Base-by-base conservation (phyloP, 2,888 invertebrate species). In the Ellobium chinense region DNA sequence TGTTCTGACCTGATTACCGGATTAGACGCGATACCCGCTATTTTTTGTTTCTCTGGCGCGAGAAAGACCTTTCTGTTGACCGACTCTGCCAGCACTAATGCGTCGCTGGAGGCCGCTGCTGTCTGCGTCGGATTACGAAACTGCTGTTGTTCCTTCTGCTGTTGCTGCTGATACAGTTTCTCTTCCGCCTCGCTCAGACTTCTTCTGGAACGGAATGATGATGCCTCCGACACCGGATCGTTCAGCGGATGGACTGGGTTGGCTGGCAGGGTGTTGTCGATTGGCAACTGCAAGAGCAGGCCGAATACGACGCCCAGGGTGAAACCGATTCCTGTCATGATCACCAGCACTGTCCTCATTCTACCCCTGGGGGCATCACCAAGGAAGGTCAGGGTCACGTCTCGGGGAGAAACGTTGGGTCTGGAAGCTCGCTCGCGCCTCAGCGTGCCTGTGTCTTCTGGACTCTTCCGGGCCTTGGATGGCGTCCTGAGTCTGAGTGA, bases 321-420 rank as follows among this genome's bases (percentile, higher is more conserved):
- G 73, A 90, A 90, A 56, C 88, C 88, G 56, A 89, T 84, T 66
- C 89, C 88, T 60, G 86, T 84, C 88, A 89, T 89, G 77, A 87
- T 84, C 69, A 87, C 54, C 63, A 85, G 62, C 75, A 80, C 75
- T 65, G 75, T 60, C 80, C 73, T 82, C 85, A 85, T 85, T 63
- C 74, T 84, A 66, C 63, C 37, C 18, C 14, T 31, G 60, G 27
- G 58, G 21, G 24, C 63, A 65, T 37, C 21, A 37, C 29, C 63
- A 31, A 65, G 31, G 70, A 31, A 31, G n/a, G 4, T 54, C 2
- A 1, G 27, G 2, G 27, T 2, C 27, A 7, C 24, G 60, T 60
- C 60, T 21, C 27, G 60, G 60, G 60, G 7, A 60, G 27, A 60
- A 60, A 60, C 24, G 14, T 14, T n/a, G 9, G 60, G n/a, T 21